Evolutionary conservation across 2,888 invertebrate genomes (phyloP).

Genomic region (Drosophila barbarae): DNA sequence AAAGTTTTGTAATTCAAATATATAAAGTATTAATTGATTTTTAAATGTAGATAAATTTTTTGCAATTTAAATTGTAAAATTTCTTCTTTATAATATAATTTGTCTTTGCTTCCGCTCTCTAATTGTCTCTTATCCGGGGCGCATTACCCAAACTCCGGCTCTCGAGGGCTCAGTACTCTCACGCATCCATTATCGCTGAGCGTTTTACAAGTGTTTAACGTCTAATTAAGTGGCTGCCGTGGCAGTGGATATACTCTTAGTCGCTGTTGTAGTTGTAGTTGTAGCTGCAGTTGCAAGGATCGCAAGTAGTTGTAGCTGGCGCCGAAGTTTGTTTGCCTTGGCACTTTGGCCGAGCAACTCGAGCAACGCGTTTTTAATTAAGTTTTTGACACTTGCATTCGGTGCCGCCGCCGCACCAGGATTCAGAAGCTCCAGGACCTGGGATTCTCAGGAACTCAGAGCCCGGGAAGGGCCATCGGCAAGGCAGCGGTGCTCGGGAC

Average conservation of each 20-base stretch:
- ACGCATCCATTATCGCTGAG: slow-evolving; percentile 71
- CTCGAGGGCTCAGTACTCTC: slow-evolving; percentile 26
- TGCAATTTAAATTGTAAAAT: not conserved
- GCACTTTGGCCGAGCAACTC: slow-evolving; percentile 43
- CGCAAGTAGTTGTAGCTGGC: slow-evolving; percentile 28
- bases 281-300: slow-evolving; percentile 52
- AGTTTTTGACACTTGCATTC: slow-evolving; percentile 69
- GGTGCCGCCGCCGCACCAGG: slow-evolving; percentile 17
- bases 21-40: not conserved
- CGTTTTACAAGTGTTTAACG: slow-evolving; percentile 73
- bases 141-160: slow-evolving; percentile 32
- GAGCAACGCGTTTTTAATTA: slow-evolving; percentile 67
- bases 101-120: slow-evolving; percentile 2
- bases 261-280: slow-evolving; percentile 9
- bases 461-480: not conserved
- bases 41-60: not conserved
- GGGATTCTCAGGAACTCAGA: not conserved
- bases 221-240: slow-evolving; percentile 70
- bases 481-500: not conserved
- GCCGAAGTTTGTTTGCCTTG: slow-evolving; percentile 48
- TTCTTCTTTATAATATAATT: not conserved
- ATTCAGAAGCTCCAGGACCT: not conserved
- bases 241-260: slow-evolving; percentile 50
- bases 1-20: too few species aligned
- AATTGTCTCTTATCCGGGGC: slow-evolving; percentile 16